A percentile compares a stretch with the other conserved stretches of the same genome.
Evolutionary conservation across 1,140 invertebrate genomes (phyloP).

Genomic region (Drosophila tropicalis): DNA sequence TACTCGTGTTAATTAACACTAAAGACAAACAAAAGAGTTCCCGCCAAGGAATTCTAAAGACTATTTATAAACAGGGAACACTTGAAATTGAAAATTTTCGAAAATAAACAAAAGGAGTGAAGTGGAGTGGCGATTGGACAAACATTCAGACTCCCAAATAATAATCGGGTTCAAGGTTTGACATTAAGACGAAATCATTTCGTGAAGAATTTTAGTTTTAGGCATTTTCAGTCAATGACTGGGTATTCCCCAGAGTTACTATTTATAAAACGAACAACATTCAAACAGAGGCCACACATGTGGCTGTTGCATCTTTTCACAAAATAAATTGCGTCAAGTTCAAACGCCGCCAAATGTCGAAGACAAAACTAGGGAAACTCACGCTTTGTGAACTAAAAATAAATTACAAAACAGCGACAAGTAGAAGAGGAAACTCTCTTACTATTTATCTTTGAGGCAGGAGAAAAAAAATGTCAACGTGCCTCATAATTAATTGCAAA

Average conservation of each 20-base stretch:
- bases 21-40: constrained; percentile 65
- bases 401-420: constrained; percentile 64
- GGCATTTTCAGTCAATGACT: constrained; percentile 46
- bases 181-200: constrained; percentile 1
- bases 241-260: constrained; percentile 66
- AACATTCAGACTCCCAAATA: not conserved
- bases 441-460: constrained; percentile 3
- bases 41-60: constrained; percentile 24
- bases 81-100: constrained; percentile 50
- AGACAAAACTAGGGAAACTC: constrained; percentile 65
- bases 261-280: constrained; percentile 58
- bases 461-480: constrained; percentile 65
- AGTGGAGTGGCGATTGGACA: not conserved
- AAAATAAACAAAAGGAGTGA: constrained; percentile 54
- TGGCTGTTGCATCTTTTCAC: constrained; percentile 63
- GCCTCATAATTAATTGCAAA: constrained; percentile 79
- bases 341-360: constrained; percentile 78
- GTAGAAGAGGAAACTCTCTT: constrained; percentile 15
- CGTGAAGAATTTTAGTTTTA: constrained; percentile 15
- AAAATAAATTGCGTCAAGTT: constrained; percentile 81
- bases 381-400: constrained; percentile 63
- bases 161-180: constrained; percentile 9
- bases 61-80: constrained; percentile 62
- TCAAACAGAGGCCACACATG: constrained; percentile 45
- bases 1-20: constrained; percentile 78